These are phyloP conservation scores for Calliphora vicina DNA, from an alignment of 1,140 invertebrate species.

Conservation along the genomic window DNA sequence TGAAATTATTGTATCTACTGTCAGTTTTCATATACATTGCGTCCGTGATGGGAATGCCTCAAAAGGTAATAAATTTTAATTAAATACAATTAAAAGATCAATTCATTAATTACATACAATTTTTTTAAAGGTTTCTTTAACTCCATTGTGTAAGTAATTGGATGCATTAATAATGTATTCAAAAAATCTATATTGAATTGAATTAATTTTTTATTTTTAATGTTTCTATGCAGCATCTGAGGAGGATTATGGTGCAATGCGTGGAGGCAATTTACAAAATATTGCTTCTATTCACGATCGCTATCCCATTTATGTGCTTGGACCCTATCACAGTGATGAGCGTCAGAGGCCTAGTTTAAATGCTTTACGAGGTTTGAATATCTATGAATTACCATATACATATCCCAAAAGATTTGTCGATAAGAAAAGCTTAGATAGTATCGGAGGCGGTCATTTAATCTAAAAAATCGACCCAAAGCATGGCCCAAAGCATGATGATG, in stretches of 20 bases:
- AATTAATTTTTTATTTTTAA: neutral
- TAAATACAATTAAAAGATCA: neutral
- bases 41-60: constrained; percentile 25
- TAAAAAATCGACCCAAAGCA: constrained; percentile 21
- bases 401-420: constrained; percentile 29
- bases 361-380: constrained; percentile 35
- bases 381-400: constrained; percentile 19
- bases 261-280: constrained; percentile 30
- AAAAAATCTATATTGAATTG: neutral
- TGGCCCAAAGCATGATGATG: constrained; percentile 12
- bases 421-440: constrained; percentile 40
- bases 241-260: constrained; percentile 22
- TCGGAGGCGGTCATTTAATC: constrained; percentile 40
- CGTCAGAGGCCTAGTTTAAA: constrained; percentile 4
- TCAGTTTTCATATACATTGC: constrained; percentile 15
- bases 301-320: constrained; percentile 32
- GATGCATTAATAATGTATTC: neutral
- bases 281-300: constrained; percentile 18
- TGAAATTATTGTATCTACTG: constrained; percentile 31
- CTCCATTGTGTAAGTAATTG: neutral
- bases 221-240: neutral
- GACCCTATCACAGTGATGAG: constrained; percentile 32
- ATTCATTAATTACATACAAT: neutral
- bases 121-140: neutral
- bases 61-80: constrained; percentile 29